These are phyloP conservation scores for Chaetodon trifasciatus DNA, from an alignment of 2,797 vertebrate genomes.

Conservation along the genomic window DNA sequence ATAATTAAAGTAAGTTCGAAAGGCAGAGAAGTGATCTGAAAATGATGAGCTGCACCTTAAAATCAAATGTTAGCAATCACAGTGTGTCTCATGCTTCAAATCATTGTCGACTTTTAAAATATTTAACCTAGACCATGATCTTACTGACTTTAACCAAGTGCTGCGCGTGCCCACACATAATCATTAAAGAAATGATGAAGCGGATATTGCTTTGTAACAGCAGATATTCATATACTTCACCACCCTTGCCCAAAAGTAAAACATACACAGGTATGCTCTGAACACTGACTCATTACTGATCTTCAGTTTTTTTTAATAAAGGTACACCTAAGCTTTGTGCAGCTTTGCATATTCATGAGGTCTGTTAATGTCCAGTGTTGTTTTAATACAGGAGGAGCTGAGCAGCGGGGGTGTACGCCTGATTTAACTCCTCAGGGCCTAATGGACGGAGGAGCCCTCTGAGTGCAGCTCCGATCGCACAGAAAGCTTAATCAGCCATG, in stretches of 20 bases:
- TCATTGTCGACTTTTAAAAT: not conserved
- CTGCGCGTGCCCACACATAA: not conserved
- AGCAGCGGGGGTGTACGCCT: slow-evolving; percentile 39
- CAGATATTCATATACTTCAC: not conserved
- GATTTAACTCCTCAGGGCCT: slow-evolving; percentile 57
- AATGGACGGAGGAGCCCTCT: slow-evolving; percentile 53
- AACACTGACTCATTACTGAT: slow-evolving; percentile 17
- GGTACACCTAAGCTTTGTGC: not conserved
- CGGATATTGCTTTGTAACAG: too few relatives aligned
- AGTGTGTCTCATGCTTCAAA: not conserved
- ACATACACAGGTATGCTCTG: not conserved
- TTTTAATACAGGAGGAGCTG: slow-evolving; percentile 52
- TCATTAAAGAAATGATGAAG: too few relatives aligned
- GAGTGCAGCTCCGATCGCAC: slow-evolving; percentile 35
- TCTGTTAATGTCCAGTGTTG: slow-evolving; percentile 47
- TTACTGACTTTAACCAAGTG: too few relatives aligned
- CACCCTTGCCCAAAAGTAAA: not conserved
- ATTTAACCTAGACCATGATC: not conserved
- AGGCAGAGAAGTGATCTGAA: not conserved
- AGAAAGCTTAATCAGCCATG: slow-evolving; percentile 59
- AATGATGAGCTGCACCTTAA: not conserved
- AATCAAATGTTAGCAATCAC: not conserved
- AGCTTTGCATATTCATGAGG: slow-evolving; percentile 40
- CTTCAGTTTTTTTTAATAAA: not conserved
- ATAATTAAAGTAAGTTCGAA: not conserved